phyloP scores from a whole-genome alignment of 2,797 vertebrate species.

The Aselliscus stoliczkanus region DNA sequence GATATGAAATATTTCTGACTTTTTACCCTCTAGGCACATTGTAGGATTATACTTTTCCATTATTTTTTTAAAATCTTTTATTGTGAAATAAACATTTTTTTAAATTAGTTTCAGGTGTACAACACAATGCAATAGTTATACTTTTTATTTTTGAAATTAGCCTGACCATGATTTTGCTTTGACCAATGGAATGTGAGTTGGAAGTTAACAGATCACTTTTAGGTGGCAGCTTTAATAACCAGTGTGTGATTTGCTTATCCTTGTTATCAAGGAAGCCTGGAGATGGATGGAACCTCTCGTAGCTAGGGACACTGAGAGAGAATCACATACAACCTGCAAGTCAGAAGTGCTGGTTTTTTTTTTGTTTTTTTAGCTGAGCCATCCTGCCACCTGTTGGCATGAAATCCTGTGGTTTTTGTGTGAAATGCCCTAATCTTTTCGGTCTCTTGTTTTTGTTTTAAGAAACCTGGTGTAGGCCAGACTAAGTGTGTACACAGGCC shows the following conservation, averaged over 20 bases:
- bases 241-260: not conserved
- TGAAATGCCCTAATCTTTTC: not conserved
- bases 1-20: not conserved
- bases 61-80: too few species aligned
- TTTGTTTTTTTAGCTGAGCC: too few species aligned
- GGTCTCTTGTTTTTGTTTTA: not conserved
- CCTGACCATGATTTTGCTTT: not conserved
- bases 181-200: not conserved
- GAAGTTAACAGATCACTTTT: not conserved
- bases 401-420: not conserved
- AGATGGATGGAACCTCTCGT: not conserved
- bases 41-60: not conserved
- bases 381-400: too few species aligned
- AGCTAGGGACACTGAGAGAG: not conserved
- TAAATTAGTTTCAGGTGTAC: too few species aligned
- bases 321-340: not conserved
- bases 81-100: too few species aligned
- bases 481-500: not conserved
- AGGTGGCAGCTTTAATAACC: not conserved
- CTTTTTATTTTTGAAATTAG: constrained; percentile 22
- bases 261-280: not conserved
- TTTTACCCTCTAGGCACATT: not conserved
- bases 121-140: too few species aligned
- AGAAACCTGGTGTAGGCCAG: not conserved
- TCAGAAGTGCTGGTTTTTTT: too few species aligned